Conservation (phyloP, 92 coral and sea anemone genomes). For the Meandrina meandrites region DNA sequence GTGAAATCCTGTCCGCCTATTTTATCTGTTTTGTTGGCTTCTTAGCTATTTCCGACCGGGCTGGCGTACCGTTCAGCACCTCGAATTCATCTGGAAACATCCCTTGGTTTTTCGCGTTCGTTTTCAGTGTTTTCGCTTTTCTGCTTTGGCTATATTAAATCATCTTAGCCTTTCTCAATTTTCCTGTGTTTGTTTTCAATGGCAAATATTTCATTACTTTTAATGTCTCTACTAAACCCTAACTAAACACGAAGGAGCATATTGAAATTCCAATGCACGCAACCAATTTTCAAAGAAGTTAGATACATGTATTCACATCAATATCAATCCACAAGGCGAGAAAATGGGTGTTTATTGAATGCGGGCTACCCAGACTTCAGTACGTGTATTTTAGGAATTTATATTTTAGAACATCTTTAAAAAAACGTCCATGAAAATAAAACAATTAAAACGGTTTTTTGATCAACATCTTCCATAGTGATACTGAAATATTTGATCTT, state of each 20-base stretch:
- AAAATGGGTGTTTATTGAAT: not conserved
- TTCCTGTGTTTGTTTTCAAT: not conserved
- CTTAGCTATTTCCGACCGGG: not conserved
- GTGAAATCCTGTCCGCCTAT: not conserved
- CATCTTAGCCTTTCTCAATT: not conserved
- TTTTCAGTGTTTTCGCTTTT: not conserved
- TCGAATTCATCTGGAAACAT: not conserved
- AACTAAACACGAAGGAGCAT: conserved; percentile 1
- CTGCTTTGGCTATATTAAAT: not conserved
- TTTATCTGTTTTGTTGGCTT: conserved; percentile 7
- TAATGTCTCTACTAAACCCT: not conserved
- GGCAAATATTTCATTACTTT: not conserved
- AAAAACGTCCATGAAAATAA: not conserved
- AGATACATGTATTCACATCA: not conserved
- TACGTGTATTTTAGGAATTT: not conserved
- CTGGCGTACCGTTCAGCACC: conserved; percentile 10
- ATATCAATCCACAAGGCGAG: not conserved
- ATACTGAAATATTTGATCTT: not conserved
- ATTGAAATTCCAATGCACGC: not conserved
- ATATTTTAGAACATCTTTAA: not conserved
- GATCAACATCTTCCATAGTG: not conserved
- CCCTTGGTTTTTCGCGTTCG: not conserved
- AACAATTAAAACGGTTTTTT: not conserved
- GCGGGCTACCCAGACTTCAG: not conserved
- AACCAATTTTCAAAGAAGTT: not conserved